Evolutionary conservation across 2,888 invertebrate species (phyloP), one percentile per base, ranked within the genome.

Genomic region (Pterostichus madidus): DNA sequence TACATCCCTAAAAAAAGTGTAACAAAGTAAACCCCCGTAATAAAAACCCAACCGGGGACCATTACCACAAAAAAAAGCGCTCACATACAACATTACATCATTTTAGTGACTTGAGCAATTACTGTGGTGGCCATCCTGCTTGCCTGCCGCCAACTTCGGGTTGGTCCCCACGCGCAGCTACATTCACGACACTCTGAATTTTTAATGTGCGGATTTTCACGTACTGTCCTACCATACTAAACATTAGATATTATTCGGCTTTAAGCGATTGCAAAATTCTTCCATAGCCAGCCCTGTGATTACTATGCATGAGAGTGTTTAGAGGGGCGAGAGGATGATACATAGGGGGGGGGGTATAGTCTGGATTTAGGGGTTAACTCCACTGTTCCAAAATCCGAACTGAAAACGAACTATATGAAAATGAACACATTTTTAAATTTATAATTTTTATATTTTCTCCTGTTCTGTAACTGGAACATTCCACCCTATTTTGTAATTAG

Each of bases 81-180:
- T 32, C 64, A 64, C 64, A 64, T 35, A 64, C 64, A 64, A 64
- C 64, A 64, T 64, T 64, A 64, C 64, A 64, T 64, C 64, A 64
- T 64, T 64, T 64, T 64, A 64, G 64, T 64, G 64, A 64, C 64
- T 64, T 64, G 64, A 64, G 35, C 64, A 64, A 64, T 64, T 64
- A 64, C 64, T 64, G 64, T 32, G 64, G 64, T 35, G 35, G 64
- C 64, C 64, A 13, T 32, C 35, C 64, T 64, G 64, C 35, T 31
- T 64, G 32, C 31, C 64, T 64, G 39, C 39, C 64, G 35, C 64
- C 35, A 64, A 64, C 64, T 64, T 59, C 59, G 24, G 32, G 31
- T 64, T 64, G 35, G 24, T 59, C 17, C 59, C 59, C 59, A 59
- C 31, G 24, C 59, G 59, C 24, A 2, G 59, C 59, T 59, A 59